These are phyloP conservation scores for Polyploca ridens DNA, from an alignment of 2,888 invertebrate species.

Conservation along the genomic window DNA sequence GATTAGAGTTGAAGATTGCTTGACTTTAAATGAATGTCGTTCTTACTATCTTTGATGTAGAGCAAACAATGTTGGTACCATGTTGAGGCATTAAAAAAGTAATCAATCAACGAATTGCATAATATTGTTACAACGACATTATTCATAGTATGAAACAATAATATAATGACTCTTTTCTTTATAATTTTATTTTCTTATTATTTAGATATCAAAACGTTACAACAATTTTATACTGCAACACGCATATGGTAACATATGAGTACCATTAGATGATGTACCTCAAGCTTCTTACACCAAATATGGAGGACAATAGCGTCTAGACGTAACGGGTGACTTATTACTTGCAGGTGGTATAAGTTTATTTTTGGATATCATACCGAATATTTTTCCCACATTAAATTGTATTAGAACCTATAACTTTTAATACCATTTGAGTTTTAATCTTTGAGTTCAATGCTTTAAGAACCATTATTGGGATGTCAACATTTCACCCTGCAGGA, in stretches of 20 bases:
- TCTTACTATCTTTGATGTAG: not conserved
- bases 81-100: not conserved
- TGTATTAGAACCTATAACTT: not conserved
- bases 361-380: not conserved
- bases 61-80: not conserved
- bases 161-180: not conserved
- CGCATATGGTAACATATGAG: not conserved
- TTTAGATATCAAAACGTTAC: not conserved
- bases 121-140: no score
- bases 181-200: not conserved
- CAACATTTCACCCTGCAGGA: slow-evolving; percentile 1
- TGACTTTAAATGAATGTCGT: not conserved
- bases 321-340: slow-evolving; percentile 4
- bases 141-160: no score
- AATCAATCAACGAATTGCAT: not conserved
- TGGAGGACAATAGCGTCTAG: not conserved
- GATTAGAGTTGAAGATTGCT: no score
- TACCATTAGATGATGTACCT: not conserved
- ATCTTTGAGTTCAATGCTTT: not conserved
- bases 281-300: not conserved
- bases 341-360: not conserved
- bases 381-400: not conserved
- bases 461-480: not conserved
- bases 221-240: not conserved
- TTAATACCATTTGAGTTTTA: not conserved